Evolutionary conservation across 2,113 vertebrate genomes (phyloP), one percentile per base, ranked within the genome.

Genomic region (Larimichthys crocea): DNA sequence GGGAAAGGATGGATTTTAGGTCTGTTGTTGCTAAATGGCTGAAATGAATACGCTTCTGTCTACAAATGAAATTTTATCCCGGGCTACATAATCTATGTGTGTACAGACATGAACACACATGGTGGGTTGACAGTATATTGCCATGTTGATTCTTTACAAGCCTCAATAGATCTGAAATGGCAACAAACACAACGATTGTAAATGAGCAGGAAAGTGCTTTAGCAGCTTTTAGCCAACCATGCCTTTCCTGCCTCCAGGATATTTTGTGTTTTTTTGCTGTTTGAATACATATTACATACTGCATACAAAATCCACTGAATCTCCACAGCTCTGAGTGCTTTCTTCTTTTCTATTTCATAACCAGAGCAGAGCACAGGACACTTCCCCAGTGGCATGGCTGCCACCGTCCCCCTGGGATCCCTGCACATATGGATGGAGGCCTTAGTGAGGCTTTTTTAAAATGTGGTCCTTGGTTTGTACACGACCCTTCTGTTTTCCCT

Each of bases 171-270:
- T 87, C 49, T 77, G 52, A 76, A 75, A 75, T 10, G 50, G 55
- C 61, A 56, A 72, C 55, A 73, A 57, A 76, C 73, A 42, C 53
- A 50, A 52, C 17, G 44, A 26, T 35, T 76, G 50, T 29, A 78
- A 88, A 85, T 72, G 44, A 77, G 79, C 26, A 64, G 71, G 60
- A 52, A 59, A 81, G 79, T 73, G 81, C 84, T 64, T 49, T 55
- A 44, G 67, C 56, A 77, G 82, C 82, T 85, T 79, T 76, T 50
- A 83, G 52, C 42, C 29, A 80, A 8, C 35, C 22, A 6, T 82
- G 35, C 20, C 24, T 62, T 26, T 69, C 64, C 80, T 65, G 69
- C 55, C 55, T 40, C 7, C 49, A 76, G 74, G 59, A 84, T 65
- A 69, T 64, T 3, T 66, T 76, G 66, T 76, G 87, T 5, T 56